These are phyloP conservation scores for Ennomos quercinarius DNA, from an alignment of 2,888 invertebrate genomes.

Conservation along the genomic window DNA sequence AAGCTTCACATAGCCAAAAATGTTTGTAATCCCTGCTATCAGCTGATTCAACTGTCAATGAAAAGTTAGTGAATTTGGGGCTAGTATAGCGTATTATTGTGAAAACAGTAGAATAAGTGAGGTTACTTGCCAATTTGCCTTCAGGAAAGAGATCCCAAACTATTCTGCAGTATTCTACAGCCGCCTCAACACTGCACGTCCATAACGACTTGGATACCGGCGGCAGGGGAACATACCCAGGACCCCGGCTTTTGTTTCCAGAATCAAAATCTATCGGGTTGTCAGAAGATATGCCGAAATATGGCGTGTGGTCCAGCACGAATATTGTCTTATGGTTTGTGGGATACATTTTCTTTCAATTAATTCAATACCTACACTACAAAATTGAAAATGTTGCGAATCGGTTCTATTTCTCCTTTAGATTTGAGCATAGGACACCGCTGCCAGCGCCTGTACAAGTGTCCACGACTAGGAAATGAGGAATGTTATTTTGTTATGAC, in stretches of 20 bases:
- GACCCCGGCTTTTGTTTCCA: slow-evolving; percentile 86
- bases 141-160: slow-evolving; percentile 98
- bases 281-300: slow-evolving; percentile 94
- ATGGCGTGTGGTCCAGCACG: slow-evolving; percentile 97
- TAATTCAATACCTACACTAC: not conserved
- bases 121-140: slow-evolving; percentile 90
- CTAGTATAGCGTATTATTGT: too few relatives aligned
- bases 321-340: slow-evolving; percentile 98
- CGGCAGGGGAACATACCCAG: slow-evolving; percentile 90
- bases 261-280: slow-evolving; percentile 93
- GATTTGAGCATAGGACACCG: too few relatives aligned
- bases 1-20: too few relatives aligned
- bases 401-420: too few relatives aligned
- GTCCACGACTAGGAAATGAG: too few relatives aligned
- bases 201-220: slow-evolving; percentile 97
- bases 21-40: too few relatives aligned
- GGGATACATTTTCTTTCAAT: slow-evolving; percentile 82
- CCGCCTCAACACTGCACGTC: slow-evolving; percentile 98
- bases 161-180: slow-evolving; percentile 97
- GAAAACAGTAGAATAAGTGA: not conserved
- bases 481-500: too few relatives aligned
- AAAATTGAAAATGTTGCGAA: too few relatives aligned
- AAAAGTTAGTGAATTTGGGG: too few relatives aligned
- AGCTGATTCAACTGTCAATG: too few relatives aligned
- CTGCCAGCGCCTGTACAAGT: too few relatives aligned